Evolutionary conservation across 2,888 invertebrate genomes (phyloP).

Genomic region (Drosophila picticornis): DNA sequence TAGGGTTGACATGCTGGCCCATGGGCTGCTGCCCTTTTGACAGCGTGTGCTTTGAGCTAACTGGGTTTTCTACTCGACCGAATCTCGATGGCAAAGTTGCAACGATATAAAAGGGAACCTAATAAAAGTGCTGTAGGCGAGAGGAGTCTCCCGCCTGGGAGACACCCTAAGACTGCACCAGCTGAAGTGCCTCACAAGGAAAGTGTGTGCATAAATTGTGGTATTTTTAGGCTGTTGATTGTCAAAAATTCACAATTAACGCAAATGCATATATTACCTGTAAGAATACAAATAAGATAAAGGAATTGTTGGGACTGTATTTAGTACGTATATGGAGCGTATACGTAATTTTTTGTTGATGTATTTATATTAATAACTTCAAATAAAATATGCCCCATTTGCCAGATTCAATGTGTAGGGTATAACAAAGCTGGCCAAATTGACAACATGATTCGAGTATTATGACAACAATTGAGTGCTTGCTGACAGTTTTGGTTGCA

Average conservation of each 20-base stretch:
- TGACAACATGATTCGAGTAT: constrained; percentile 67
- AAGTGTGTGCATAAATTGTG: neutral
- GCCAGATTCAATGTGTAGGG: neutral
- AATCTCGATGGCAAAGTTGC: constrained; percentile 31
- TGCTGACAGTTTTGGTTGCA: constrained; percentile 36
- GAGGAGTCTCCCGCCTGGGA: neutral
- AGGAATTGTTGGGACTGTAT: neutral
- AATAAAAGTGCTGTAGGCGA: neutral
- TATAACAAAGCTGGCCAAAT: constrained; percentile 40
- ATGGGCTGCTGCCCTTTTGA: constrained; percentile 39
- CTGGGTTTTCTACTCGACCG: constrained; percentile 48
- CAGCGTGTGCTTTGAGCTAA: constrained; percentile 52
- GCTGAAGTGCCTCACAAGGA: neutral
- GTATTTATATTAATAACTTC: neutral
- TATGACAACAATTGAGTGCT: constrained; percentile 71
- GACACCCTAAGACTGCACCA: neutral
- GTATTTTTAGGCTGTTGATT: neutral
- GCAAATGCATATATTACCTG: neutral
- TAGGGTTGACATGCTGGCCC: constrained; percentile 59
- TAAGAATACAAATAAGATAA: accelerated
- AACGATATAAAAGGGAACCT: constrained; percentile 8
- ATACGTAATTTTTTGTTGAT: neutral
- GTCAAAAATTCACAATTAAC: neutral
- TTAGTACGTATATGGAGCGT: neutral
- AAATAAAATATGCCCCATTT: neutral